These are phyloP conservation scores for Varanus komodoensis DNA, from an alignment of 2,113 vertebrate genomes.

Conservation along the genomic window DNA sequence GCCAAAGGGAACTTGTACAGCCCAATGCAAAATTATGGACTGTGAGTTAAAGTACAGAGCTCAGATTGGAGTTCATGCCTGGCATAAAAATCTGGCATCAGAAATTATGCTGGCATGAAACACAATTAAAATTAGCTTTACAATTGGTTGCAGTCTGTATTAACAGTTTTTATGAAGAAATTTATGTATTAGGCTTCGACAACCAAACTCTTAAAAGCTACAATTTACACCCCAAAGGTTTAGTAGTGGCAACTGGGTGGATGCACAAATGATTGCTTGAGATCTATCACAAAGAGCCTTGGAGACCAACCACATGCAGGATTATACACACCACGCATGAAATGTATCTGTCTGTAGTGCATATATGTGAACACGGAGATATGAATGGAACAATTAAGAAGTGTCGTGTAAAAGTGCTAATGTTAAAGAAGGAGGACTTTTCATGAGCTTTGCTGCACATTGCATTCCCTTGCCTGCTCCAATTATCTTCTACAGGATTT, in stretches of 20 bases:
- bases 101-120: slow-evolving; percentile 64
- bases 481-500: slow-evolving; percentile 42
- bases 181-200: slow-evolving; percentile 66
- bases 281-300: slow-evolving; percentile 38
- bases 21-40: slow-evolving; percentile 68
- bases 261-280: slow-evolving; percentile 51
- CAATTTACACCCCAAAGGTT: slow-evolving; percentile 59
- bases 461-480: background rate
- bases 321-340: slow-evolving; percentile 25
- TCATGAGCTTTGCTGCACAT: background rate
- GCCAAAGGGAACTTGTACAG: slow-evolving; percentile 59
- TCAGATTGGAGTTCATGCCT: slow-evolving; percentile 60
- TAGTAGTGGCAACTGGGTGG: slow-evolving; percentile 30
- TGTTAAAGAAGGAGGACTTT: slow-evolving; percentile 31
- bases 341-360: slow-evolving; percentile 38
- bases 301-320: slow-evolving; percentile 44
- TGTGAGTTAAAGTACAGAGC: slow-evolving; percentile 65
- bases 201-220: slow-evolving; percentile 70
- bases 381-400: slow-evolving; percentile 19
- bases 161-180: slow-evolving; percentile 66
- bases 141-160: slow-evolving; percentile 63
- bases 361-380: background rate
- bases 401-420: slow-evolving; percentile 20
- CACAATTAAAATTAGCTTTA: slow-evolving; percentile 68
- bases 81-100: slow-evolving; percentile 70